These are phyloP conservation scores for Botia almorhae DNA, from an alignment of 2,797 vertebrate species.

Conservation along the genomic window DNA sequence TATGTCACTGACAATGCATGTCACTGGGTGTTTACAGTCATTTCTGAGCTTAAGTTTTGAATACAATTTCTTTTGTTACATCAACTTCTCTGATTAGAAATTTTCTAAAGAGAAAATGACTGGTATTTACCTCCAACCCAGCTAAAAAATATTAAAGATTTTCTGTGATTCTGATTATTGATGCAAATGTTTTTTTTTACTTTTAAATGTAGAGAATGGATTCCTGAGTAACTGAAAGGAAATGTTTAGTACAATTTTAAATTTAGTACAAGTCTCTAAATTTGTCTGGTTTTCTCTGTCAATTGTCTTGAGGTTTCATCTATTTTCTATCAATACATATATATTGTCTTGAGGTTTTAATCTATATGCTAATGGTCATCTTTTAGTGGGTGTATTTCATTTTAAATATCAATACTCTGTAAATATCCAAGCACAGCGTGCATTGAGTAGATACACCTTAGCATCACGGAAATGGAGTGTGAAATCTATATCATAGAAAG, in stretches of 20 bases:
- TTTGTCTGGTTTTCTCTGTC: slow-evolving; percentile 24
- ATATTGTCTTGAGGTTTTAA: no score
- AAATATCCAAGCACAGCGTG: not conserved
- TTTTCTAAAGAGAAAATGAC: slow-evolving; percentile 11
- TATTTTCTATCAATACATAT: no score
- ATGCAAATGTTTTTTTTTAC: not conserved
- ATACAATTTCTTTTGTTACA: no score
- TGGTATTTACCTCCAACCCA: not conserved
- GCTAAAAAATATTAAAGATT: not conserved
- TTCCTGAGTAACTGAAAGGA: no score
- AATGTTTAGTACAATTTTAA: not conserved
- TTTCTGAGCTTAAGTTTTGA: no score
- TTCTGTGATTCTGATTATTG: not conserved
- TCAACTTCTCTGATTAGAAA: not conserved
- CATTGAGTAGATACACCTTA: no score
- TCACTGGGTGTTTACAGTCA: no score
- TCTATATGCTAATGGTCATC: slow-evolving; percentile 44
- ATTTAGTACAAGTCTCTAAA: no score
- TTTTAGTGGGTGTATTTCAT: slow-evolving; percentile 28
- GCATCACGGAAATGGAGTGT: no score
- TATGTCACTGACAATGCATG: no score
- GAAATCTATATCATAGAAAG: slow-evolving; percentile 22
- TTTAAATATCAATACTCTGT: slow-evolving; percentile 31
- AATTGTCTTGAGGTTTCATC: slow-evolving; percentile 11
- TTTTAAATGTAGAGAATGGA: not conserved